Evolutionary conservation across 2,797 vertebrate genomes (phyloP).

Genomic region (Epinephelus awoara): DNA sequence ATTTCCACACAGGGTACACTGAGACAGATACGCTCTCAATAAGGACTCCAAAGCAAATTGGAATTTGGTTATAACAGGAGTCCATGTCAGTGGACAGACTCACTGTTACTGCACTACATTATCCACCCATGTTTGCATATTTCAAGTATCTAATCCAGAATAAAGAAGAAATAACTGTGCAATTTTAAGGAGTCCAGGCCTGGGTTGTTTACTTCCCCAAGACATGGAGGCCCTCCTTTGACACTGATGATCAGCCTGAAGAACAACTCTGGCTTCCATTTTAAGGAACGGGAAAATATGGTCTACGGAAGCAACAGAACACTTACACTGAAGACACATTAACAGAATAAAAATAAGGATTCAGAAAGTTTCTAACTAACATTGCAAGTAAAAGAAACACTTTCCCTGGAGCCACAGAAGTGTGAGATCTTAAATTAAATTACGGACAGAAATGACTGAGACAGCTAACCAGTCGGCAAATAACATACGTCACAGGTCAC

Average conservation of each 20-base stretch:
- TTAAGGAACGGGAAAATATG: neutral
- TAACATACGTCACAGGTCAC: neutral
- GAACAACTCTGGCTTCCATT: constrained; percentile 24
- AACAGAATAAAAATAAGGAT: no score
- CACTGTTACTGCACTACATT: neutral
- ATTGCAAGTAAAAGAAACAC: neutral
- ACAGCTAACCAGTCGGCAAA: neutral
- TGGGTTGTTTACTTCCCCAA: neutral
- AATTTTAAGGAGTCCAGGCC: rapidly evolving
- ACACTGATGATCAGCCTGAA: neutral
- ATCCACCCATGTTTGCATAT: neutral
- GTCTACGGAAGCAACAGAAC: neutral
- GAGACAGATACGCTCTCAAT: constrained; percentile 11
- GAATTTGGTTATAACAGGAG: neutral
- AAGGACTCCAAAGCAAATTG: neutral
- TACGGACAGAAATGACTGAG: no score
- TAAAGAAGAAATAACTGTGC: neutral
- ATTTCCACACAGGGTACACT: constrained; percentile 42
- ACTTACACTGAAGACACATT: neutral
- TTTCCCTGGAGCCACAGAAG: neutral
- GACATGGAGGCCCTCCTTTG: neutral
- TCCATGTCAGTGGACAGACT: neutral
- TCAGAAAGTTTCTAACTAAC: neutral
- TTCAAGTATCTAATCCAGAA: constrained; percentile 17
- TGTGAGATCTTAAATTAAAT: no score